Conservation (phyloP, 1,140 invertebrate species). For the Orchesella cincta region DNA sequence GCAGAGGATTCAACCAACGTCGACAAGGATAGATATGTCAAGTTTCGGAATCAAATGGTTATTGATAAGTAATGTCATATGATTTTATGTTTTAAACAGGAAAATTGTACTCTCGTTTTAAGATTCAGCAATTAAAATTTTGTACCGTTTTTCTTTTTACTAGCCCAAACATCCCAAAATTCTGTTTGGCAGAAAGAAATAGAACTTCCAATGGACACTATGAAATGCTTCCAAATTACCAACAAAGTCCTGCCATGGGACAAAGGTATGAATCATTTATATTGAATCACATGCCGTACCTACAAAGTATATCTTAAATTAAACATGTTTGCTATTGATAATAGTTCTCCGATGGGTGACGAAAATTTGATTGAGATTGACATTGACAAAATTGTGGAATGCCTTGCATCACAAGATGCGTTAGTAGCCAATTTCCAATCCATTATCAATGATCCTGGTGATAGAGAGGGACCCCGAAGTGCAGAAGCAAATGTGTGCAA, state of each 20-base stretch:
- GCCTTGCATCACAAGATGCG: background rate
- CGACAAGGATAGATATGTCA: background rate
- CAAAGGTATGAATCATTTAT: too few relatives aligned
- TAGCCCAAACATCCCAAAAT: background rate
- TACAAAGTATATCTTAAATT: too few relatives aligned
- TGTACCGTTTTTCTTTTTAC: too few relatives aligned
- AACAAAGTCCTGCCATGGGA: too few relatives aligned
- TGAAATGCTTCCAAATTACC: too few relatives aligned
- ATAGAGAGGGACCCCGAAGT: background rate
- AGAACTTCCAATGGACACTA: too few relatives aligned
- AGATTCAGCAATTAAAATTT: too few relatives aligned
- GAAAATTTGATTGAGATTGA: background rate
- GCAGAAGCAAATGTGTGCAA: background rate
- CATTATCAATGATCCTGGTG: background rate
- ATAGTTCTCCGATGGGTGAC: too few relatives aligned
- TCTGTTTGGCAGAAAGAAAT: background rate
- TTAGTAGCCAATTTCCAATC: background rate
- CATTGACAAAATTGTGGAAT: background rate
- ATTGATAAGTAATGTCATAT: slow-evolving; percentile 9
- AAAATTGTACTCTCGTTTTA: too few relatives aligned
- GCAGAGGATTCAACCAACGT: background rate
- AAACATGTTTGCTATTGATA: too few relatives aligned
- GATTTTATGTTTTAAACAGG: too few relatives aligned
- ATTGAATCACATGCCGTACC: too few relatives aligned
- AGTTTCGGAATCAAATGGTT: background rate